Evolutionary conservation across 1,140 invertebrate species (phyloP).

Genomic region (Lucilia cuprina): DNA sequence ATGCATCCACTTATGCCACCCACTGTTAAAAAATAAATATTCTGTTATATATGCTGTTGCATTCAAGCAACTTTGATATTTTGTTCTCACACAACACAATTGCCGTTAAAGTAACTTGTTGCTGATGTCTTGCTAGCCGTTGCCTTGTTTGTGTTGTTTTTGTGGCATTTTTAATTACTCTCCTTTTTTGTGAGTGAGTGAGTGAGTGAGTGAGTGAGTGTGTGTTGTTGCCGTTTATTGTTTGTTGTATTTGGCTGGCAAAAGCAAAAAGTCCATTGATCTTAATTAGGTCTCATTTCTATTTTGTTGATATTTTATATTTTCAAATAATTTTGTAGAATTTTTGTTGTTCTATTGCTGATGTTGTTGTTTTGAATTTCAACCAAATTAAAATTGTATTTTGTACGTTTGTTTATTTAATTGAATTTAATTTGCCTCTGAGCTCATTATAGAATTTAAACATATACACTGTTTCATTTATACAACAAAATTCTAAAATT

Average conservation of each 20-base stretch:
- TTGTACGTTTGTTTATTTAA: background rate
- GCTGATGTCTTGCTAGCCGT: background rate
- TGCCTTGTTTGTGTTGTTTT: background rate
- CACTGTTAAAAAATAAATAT: background rate
- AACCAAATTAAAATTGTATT: background rate
- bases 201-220: background rate
- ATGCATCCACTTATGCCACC: too few relatives aligned
- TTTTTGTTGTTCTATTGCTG: background rate
- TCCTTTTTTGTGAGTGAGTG: background rate
- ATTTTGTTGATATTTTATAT: slow-evolving; percentile 7
- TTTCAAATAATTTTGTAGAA: background rate
- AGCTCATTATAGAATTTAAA: slow-evolving; percentile 1
- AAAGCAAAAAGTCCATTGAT: slow-evolving; percentile 11
- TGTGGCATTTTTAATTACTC: background rate
- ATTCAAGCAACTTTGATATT: background rate
- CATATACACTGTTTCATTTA: background rate
- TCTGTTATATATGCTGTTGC: background rate
- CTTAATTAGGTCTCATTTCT: slow-evolving; percentile 7
- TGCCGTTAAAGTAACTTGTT: background rate
- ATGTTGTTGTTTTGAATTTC: background rate
- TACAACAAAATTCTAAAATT: background rate
- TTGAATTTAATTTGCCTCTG: slow-evolving; percentile 5
- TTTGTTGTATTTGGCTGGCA: background rate
- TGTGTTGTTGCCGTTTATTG: background rate
- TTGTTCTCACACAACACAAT: background rate